A percentile compares a stretch with the other conserved stretches of the same genome.
Evolutionary conservation across 2,797 vertebrate genomes (phyloP).

Genomic region (Enoplosus armatus): DNA sequence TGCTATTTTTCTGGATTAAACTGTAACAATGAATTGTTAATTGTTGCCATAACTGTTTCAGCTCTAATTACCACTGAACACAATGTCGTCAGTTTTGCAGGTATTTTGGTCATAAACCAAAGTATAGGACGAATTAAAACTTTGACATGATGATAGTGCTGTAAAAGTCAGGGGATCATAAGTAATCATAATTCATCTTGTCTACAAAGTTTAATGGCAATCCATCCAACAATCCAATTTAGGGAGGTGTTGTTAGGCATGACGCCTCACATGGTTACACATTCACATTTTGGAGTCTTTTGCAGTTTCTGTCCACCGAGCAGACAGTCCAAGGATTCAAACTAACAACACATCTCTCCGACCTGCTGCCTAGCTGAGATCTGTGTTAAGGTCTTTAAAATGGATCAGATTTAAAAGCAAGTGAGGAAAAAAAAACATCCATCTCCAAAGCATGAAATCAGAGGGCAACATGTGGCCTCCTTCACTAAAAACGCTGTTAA

Average conservation of each 20-base stretch:
- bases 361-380: not conserved
- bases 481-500: constrained; percentile 9
- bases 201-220: not conserved
- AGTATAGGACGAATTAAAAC: not conserved
- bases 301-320: not conserved
- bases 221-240: not conserved
- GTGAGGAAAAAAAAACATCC: not conserved
- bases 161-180: not conserved
- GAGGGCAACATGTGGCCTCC: constrained; percentile 15
- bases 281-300: not conserved
- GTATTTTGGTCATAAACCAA: not conserved
- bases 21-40: too few relatives aligned
- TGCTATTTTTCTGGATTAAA: not conserved
- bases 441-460: constrained; percentile 1
- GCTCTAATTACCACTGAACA: not conserved
- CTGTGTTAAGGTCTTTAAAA: not conserved
- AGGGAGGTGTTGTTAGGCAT: not conserved
- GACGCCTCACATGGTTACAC: not conserved
- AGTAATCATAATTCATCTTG: not conserved
- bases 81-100: not conserved
- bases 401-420: not conserved
- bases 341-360: not conserved
- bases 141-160: not conserved
- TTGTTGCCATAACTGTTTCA: too few relatives aligned
- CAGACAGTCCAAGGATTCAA: constrained; percentile 4